Conservation (phyloP, 1,140 invertebrate species). For the Procambarus virginalis region DNA sequence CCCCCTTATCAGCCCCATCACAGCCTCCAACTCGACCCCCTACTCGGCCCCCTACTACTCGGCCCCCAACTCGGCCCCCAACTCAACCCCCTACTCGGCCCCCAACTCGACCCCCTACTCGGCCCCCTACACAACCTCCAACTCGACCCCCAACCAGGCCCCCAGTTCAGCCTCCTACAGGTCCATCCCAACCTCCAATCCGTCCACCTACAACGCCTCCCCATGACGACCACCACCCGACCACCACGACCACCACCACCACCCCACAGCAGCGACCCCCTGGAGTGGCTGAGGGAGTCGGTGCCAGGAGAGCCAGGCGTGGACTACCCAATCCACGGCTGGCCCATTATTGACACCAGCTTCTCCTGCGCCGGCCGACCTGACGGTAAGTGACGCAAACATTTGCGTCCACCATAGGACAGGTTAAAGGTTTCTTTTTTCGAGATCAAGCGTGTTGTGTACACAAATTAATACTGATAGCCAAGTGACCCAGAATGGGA, state of each 20-base stretch:
- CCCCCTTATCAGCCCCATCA: background rate
- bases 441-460: no score
- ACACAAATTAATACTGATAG: no score
- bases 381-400: conserved; percentile 37
- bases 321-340: conserved; percentile 81
- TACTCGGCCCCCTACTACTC: background rate
- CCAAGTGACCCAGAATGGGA: no score
- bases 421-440: no score
- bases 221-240: conserved; percentile 36
- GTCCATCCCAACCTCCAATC: background rate
- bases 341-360: conserved; percentile 79
- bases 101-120: background rate
- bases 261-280: conserved; percentile 44
- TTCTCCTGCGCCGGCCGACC: conserved; percentile 80
- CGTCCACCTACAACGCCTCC: conserved; percentile 7
- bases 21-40: background rate
- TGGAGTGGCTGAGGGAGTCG: conserved; percentile 78
- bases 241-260: conserved; percentile 53
- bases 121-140: background rate
- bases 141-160: background rate
- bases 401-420: no score
- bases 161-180: background rate
- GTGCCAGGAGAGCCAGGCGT: conserved; percentile 83
- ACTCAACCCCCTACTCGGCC: conserved; percentile 19
- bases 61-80: background rate